Evolutionary conservation across 2,113 vertebrate genomes (phyloP).

Genomic region (Lasiurus borealis): DNA sequence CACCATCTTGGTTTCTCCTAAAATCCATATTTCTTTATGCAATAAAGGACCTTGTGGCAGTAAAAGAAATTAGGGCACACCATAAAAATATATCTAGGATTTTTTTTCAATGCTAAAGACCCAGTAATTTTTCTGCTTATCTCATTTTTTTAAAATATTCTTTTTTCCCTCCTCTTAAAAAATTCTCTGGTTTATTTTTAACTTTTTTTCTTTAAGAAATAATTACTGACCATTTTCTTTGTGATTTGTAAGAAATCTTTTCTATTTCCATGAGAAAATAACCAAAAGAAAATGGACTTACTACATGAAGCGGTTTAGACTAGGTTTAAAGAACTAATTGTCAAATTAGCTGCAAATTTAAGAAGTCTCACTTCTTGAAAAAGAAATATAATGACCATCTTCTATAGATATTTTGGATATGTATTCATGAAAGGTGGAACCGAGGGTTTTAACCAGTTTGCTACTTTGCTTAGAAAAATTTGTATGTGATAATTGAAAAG

Average conservation of each 20-base stretch:
- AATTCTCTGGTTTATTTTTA: background rate
- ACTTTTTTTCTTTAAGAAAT: slow-evolving; percentile 18
- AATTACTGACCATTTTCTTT: slow-evolving; percentile 1
- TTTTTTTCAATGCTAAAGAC: background rate
- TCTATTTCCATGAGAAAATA: background rate
- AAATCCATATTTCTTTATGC: slow-evolving; percentile 53
- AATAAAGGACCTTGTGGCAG: background rate
- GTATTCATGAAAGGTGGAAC: background rate
- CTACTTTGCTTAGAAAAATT: slow-evolving; percentile 31
- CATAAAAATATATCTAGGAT: background rate
- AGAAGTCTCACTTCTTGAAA: background rate
- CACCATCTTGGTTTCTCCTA: background rate
- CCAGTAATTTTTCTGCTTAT: background rate
- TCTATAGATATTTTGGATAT: background rate
- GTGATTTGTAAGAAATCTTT: background rate
- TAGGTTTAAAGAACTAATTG: slow-evolving; percentile 16
- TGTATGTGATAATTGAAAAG: background rate
- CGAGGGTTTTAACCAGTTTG: background rate
- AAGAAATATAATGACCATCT: background rate
- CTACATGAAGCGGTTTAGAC: background rate
- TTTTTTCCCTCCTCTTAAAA: background rate
- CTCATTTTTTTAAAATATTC: background rate
- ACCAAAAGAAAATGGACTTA: slow-evolving; percentile 3
- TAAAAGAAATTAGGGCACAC: background rate
- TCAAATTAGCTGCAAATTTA: slow-evolving; percentile 11